phyloP scores from a whole-genome alignment of 2,888 invertebrate species.

The Rhagium mordax region DNA sequence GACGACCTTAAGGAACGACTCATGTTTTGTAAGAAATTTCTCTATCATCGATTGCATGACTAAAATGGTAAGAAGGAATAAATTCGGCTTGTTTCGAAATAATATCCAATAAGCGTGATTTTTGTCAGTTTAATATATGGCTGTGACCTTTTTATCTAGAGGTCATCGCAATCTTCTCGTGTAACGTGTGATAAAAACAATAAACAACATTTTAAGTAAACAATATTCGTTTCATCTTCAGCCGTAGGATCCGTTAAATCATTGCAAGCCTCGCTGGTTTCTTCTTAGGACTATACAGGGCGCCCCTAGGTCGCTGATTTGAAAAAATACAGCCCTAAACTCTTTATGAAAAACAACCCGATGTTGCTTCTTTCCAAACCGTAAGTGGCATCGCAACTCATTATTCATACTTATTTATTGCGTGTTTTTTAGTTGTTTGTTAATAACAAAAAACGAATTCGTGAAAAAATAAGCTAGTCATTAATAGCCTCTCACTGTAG shows the following conservation, averaged over 20 bases:
- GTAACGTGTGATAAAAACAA: neutral
- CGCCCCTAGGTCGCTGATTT: no score
- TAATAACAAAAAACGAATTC: no score
- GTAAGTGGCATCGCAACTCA: no score
- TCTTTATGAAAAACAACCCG: no score
- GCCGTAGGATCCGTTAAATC: neutral
- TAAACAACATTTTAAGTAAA: neutral
- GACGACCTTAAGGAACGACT: neutral
- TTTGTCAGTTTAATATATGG: constrained; percentile 3
- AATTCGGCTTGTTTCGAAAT: neutral
- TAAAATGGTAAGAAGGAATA: constrained; percentile 7
- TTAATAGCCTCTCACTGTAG: no score
- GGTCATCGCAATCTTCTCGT: constrained; percentile 1
- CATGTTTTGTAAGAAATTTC: constrained; percentile 23
- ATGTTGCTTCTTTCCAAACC: no score
- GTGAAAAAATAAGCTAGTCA: no score
- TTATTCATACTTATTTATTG: no score
- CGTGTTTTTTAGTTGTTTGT: no score
- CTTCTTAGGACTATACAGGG: no score
- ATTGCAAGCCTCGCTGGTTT: no score
- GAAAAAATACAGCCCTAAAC: no score
- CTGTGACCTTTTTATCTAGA: neutral
- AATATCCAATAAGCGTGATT: neutral
- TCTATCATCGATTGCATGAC: constrained; percentile 7
- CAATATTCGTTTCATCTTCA: neutral